Percentiles rank a stretch among this genome's conserved stretches.
Evolutionary conservation across 2,113 vertebrate species (phyloP).

Genomic region (Eonycteris spelaea): DNA sequence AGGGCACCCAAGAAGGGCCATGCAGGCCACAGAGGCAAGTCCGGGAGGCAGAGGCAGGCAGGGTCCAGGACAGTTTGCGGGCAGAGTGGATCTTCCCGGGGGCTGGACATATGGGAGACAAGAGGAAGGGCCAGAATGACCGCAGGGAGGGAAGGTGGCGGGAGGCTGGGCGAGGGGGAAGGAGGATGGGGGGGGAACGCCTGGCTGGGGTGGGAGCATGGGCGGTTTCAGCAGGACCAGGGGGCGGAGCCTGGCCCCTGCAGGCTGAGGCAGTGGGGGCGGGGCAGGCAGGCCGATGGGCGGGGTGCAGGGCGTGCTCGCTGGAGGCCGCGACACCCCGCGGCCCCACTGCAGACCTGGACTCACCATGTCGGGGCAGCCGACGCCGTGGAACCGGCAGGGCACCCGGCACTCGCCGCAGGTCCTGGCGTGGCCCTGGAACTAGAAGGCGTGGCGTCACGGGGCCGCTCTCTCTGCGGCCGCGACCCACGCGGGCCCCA

Average conservation of each 20-base stretch:
- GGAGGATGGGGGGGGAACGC: too few species aligned
- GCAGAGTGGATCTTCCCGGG: rapidly evolving
- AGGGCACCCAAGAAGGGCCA: too few species aligned
- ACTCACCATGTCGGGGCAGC: constrained; percentile 87
- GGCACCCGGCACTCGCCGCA: constrained; percentile 87
- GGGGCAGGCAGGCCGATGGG: background rate
- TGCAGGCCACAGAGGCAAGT: background rate
- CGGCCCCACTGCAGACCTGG: background rate
- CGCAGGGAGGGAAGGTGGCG: background rate
- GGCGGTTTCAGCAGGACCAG: background rate
- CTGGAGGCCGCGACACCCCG: too few species aligned
- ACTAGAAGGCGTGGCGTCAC: constrained; percentile 76
- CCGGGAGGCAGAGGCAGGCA: background rate
- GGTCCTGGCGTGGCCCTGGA: constrained; percentile 85
- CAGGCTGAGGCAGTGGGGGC: too few species aligned
- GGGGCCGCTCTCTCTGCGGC: rapidly evolving
- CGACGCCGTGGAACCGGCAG: constrained; percentile 88
- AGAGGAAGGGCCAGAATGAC: too few species aligned
- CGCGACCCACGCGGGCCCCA: too few species aligned
- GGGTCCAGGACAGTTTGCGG: background rate
- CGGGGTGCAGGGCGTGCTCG: too few species aligned
- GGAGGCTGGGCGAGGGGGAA: too few species aligned
- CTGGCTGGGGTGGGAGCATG: background rate
- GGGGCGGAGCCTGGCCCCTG: too few species aligned
- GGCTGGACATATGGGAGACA: rapidly evolving